Evolutionary conservation across 2,797 vertebrate species (phyloP).

Genomic region (Morelia viridis): DNA sequence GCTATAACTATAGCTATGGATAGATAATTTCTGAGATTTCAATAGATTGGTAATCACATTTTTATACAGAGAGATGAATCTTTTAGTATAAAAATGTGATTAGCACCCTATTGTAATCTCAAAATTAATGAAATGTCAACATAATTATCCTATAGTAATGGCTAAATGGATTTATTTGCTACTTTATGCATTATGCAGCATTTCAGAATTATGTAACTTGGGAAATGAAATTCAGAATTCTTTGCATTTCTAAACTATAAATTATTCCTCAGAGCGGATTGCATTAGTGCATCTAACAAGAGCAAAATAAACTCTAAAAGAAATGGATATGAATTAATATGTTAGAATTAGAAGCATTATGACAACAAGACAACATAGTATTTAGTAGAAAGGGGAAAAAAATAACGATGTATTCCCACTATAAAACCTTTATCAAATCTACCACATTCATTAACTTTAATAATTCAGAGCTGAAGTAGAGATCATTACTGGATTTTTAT

Average conservation of each 20-base stretch:
- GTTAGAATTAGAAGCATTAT: slow-evolving; percentile 48
- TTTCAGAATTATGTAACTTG: slow-evolving; percentile 55
- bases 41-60: neutral
- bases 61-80: slow-evolving; percentile 6
- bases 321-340: slow-evolving; percentile 17
- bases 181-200: slow-evolving; percentile 53
- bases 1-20: neutral
- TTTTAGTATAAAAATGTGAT: slow-evolving; percentile 11
- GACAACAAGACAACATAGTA: slow-evolving; percentile 40
- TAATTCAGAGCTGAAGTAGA: slow-evolving; percentile 53
- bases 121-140: slow-evolving; percentile 48
- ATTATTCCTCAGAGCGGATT: slow-evolving; percentile 45
- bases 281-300: slow-evolving; percentile 43
- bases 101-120: slow-evolving; percentile 33
- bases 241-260: slow-evolving; percentile 61
- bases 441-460: slow-evolving; percentile 60
- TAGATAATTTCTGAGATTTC: neutral
- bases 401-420: slow-evolving; percentile 50
- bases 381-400: slow-evolving; percentile 57
- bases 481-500: slow-evolving; percentile 59
- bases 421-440: slow-evolving; percentile 55
- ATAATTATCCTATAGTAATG: slow-evolving; percentile 32
- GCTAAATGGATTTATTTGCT: slow-evolving; percentile 50
- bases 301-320: slow-evolving; percentile 46
- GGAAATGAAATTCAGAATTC: slow-evolving; percentile 38